Conservation (phyloP, 2,797 vertebrate species). For the Lepus townsendii region DNA sequence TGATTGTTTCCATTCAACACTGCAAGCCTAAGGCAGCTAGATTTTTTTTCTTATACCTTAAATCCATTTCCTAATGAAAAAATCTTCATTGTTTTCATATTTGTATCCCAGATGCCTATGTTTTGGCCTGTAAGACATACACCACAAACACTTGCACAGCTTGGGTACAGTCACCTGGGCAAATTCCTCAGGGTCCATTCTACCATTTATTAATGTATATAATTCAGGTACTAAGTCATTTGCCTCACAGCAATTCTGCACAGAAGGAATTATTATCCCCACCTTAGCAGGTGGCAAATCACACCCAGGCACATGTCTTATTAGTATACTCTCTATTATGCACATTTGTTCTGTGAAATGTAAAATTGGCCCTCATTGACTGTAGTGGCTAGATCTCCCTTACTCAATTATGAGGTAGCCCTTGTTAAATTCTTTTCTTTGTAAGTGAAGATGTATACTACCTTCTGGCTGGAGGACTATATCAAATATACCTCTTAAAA, state of each 20-base stretch:
- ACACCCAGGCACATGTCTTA: not conserved
- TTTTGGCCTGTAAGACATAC: not conserved
- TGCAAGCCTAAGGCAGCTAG: too few species aligned
- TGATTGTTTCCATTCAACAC: not conserved
- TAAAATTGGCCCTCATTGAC: too few species aligned
- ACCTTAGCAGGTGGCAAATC: not conserved
- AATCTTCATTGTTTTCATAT: not conserved
- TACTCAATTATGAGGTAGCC: not conserved
- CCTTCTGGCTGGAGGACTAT: not conserved
- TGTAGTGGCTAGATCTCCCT: not conserved
- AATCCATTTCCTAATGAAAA: not conserved
- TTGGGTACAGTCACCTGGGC: not conserved
- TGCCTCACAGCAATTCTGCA: not conserved
- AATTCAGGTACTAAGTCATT: not conserved
- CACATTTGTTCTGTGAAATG: not conserved
- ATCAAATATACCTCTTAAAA: not conserved
- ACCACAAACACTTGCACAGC: not conserved
- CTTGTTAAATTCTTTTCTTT: slow-evolving; percentile 4
- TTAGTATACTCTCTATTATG: not conserved
- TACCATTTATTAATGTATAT: not conserved
- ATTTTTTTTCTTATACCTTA: not conserved
- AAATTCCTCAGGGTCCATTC: not conserved
- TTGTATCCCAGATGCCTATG: not conserved
- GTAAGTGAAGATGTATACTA: not conserved
- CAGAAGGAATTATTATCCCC: not conserved